A percentile compares a stretch with the other conserved stretches of the same genome.
phyloP scores from a whole-genome alignment of 2,888 invertebrate genomes.

The Muscina levida region DNA sequence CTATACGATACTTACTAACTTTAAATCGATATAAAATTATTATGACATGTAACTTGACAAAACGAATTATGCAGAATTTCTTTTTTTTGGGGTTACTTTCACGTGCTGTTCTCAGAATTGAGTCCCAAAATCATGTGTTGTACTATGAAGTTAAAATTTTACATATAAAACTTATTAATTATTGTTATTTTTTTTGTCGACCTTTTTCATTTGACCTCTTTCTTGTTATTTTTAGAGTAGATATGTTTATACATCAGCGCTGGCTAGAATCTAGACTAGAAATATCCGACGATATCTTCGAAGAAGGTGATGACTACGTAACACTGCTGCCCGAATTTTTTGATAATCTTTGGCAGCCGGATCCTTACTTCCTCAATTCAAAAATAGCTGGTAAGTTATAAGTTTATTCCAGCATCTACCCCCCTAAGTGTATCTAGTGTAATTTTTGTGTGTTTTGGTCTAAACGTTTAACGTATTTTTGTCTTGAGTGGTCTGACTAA shows the following conservation, averaged over 20 bases:
- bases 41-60: too few species aligned
- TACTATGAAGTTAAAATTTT: too few species aligned
- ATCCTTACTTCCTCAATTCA: constrained; percentile 91
- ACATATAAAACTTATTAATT: too few species aligned
- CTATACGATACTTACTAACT: too few species aligned
- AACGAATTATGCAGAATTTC: too few species aligned
- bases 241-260: constrained; percentile 90
- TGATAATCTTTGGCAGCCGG: constrained; percentile 93
- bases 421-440: constrained; percentile 35
- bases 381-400: constrained; percentile 87
- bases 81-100: too few species aligned
- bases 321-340: constrained; percentile 90
- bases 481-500: neutral
- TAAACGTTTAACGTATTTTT: neutral
- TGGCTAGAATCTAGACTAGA: constrained; percentile 90
- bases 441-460: constrained; percentile 28
- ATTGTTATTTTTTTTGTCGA: too few species aligned
- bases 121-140: too few species aligned
- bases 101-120: too few species aligned
- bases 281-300: constrained; percentile 89
- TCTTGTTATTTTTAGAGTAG: constrained; percentile 82
- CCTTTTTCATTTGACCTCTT: neutral
- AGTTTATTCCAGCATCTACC: neutral
- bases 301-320: constrained; percentile 89
- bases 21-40: too few species aligned